phyloP scores from a whole-genome alignment of 2,888 invertebrate genomes.

The Hemistola chrysoprasaria region DNA sequence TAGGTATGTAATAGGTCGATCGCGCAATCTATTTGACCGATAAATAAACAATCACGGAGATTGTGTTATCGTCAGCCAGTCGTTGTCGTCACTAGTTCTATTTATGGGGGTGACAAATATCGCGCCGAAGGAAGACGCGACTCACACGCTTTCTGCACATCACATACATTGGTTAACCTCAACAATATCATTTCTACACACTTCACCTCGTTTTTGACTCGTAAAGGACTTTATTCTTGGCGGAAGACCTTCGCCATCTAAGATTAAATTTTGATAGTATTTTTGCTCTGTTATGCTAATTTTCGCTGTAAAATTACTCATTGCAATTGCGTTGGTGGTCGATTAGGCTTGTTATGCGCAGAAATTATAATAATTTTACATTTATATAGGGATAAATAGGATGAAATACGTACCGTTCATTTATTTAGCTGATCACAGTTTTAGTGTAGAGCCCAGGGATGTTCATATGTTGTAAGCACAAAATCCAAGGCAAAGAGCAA shows the following conservation, averaged over 20 bases:
- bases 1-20: slow-evolving; percentile 1
- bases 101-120: slow-evolving; percentile 44
- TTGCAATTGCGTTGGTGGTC: too few relatives aligned
- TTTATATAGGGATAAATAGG: slow-evolving; percentile 28
- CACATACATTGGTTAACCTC: slow-evolving; percentile 8
- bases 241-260: slow-evolving; percentile 12
- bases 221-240: slow-evolving; percentile 4
- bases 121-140: slow-evolving; percentile 2
- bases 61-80: slow-evolving; percentile 12
- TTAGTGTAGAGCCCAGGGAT: slow-evolving; percentile 36
- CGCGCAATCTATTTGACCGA: slow-evolving; percentile 20
- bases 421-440: slow-evolving; percentile 52
- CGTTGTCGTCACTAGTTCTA: slow-evolving; percentile 30
- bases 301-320: too few relatives aligned
- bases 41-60: slow-evolving; percentile 28
- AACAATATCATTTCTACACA: not conserved
- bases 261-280: not conserved
- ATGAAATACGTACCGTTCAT: slow-evolving; percentile 67
- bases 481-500: slow-evolving; percentile 37
- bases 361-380: slow-evolving; percentile 1
- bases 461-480: slow-evolving; percentile 43
- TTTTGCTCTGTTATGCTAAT: too few relatives aligned
- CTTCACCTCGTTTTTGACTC: slow-evolving; percentile 11
- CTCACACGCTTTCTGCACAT: slow-evolving; percentile 3
- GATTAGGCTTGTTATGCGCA: too few relatives aligned